Evolutionary conservation across 2,797 vertebrate genomes (phyloP).

Genomic region (Heterohyrax brucei): DNA sequence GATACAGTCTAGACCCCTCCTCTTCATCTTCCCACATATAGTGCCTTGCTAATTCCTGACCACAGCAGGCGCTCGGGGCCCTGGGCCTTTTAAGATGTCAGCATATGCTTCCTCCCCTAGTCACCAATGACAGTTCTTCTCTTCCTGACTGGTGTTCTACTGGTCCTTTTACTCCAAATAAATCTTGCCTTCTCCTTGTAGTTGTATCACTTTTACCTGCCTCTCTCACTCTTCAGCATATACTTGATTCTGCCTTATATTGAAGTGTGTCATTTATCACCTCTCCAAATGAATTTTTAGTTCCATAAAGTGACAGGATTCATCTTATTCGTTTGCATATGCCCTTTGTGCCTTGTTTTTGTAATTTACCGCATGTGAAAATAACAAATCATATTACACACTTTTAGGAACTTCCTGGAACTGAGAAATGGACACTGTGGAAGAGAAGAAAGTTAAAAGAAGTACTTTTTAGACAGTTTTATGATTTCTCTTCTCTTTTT

Average conservation of each 20-base stretch:
- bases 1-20: neutral
- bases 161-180: neutral
- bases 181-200: neutral
- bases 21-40: neutral
- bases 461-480: constrained; percentile 35
- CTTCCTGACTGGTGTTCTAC: neutral
- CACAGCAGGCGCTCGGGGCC: neutral
- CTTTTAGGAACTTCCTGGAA: constrained; percentile 47
- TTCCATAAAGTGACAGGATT: constrained; percentile 20
- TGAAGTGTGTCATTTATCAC: constrained; percentile 14
- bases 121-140: neutral
- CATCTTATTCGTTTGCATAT: constrained; percentile 32
- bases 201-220: neutral
- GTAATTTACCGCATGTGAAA: constrained; percentile 49
- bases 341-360: constrained; percentile 4
- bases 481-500: constrained; percentile 39
- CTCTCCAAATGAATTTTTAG: constrained; percentile 33
- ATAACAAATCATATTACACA: neutral
- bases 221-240: neutral
- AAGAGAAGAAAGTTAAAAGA: constrained; percentile 51
- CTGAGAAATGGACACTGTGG: neutral
- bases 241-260: neutral
- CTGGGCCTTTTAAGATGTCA: neutral
- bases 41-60: constrained; percentile 9
- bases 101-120: neutral